A percentile compares a stretch with the other conserved stretches of the same genome.
Conservation (phyloP, 2,888 invertebrate species). For the Tenthredo distinguenda region DNA sequence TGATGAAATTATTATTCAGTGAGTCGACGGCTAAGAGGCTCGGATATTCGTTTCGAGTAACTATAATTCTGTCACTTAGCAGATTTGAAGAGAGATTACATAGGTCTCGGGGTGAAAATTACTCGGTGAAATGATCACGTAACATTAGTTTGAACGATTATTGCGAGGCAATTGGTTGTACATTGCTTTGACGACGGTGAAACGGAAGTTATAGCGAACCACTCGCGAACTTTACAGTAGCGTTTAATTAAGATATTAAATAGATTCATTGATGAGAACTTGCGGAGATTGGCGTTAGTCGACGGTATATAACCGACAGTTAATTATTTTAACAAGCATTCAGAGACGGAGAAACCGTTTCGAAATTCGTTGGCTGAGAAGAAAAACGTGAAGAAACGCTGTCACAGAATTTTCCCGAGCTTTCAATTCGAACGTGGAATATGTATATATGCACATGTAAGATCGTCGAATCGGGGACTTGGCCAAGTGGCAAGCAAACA, state of each 20-base stretch:
- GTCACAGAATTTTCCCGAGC: background rate
- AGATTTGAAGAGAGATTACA: constrained; percentile 11
- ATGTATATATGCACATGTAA: background rate
- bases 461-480: background rate
- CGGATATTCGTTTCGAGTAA: background rate
- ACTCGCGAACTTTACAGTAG: background rate
- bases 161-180: background rate
- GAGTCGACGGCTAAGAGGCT: background rate
- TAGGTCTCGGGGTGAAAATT: constrained; percentile 11
- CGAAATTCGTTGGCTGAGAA: background rate
- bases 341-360: background rate
- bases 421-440: background rate
- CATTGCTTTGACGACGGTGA: background rate
- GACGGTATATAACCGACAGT: background rate
- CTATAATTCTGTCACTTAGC: background rate
- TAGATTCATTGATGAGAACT: background rate
- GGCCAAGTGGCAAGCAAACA: constrained; percentile 33
- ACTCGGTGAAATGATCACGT: constrained; percentile 2
- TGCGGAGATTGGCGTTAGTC: background rate
- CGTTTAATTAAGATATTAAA: constrained; percentile 14
- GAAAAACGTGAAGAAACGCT: background rate
- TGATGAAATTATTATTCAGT: constrained; percentile 6
- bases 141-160: constrained; percentile 16
- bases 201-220: background rate
- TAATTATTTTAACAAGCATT: background rate